phyloP scores from a whole-genome alignment of 2,113 vertebrate species.

The Calidris pygmaea region DNA sequence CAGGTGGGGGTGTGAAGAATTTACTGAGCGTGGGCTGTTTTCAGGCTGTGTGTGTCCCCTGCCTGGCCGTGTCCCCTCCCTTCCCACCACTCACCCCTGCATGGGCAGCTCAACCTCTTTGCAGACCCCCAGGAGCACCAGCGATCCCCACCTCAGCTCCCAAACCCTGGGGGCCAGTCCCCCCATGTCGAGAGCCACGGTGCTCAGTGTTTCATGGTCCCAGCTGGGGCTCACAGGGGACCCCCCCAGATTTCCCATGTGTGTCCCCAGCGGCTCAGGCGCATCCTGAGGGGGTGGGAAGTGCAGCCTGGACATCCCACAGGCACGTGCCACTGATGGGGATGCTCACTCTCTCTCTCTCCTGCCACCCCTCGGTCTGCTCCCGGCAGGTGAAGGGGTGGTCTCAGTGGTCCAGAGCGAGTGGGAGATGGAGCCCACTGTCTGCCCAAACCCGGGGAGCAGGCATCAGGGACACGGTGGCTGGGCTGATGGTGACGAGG shows the following conservation, averaged over 20 bases:
- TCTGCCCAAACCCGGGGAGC: no score
- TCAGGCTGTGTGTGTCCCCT: neutral
- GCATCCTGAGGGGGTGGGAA: fast-evolving
- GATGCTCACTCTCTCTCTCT: neutral
- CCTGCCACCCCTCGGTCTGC: neutral
- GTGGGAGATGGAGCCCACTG: neutral
- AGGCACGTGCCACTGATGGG: fast-evolving
- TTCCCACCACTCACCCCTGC: neutral
- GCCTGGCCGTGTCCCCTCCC: neutral
- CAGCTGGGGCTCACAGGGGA: neutral
- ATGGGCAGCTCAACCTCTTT: neutral
- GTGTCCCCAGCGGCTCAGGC: fast-evolving
- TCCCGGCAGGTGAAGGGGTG: neutral
- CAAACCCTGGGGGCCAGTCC: fast-evolving
- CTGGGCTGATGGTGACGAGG: neutral
- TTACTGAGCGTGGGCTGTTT: neutral
- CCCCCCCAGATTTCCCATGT: fast-evolving
- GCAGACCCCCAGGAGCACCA: neutral
- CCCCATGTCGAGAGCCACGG: fast-evolving
- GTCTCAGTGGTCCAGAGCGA: neutral
- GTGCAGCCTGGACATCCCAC: neutral
- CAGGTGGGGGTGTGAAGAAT: neutral
- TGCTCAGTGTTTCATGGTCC: neutral
- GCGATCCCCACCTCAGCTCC: neutral
- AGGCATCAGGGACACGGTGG: neutral